These are phyloP conservation scores for Python bivittatus DNA, from an alignment of 2,113 vertebrate genomes.

Conservation along the genomic window DNA sequence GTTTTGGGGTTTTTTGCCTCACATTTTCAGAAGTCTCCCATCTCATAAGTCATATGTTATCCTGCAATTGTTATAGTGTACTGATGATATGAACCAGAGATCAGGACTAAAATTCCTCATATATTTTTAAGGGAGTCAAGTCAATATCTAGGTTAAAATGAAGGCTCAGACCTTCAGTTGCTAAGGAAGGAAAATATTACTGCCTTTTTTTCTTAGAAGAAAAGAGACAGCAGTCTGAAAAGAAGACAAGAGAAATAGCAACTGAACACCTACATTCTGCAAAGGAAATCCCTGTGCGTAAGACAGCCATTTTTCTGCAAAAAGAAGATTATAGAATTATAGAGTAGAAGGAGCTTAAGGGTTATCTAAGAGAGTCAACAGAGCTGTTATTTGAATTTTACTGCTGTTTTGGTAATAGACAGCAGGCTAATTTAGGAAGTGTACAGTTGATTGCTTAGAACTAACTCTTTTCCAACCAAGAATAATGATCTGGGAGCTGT, in stretches of 20 bases:
- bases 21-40: neutral
- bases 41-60: fast-evolving
- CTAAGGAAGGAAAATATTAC: neutral
- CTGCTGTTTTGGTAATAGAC: too few species aligned
- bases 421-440: too few species aligned
- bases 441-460: too few species aligned
- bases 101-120: conserved; percentile 20
- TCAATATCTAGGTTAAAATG: conserved; percentile 39
- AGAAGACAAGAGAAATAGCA: neutral
- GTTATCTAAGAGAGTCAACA: too few species aligned
- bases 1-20: conserved; percentile 11
- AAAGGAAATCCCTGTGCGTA: neutral
- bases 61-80: neutral
- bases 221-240: neutral
- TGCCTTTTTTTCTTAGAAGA: neutral
- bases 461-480: too few species aligned
- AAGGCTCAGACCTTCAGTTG: conserved; percentile 7
- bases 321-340: too few species aligned
- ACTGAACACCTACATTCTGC: neutral
- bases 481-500: neutral
- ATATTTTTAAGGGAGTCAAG: conserved; percentile 18
- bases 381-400: too few species aligned
- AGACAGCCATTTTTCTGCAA: too few species aligned
- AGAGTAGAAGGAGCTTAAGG: too few species aligned
- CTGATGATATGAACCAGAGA: neutral